Base-by-base conservation (phyloP, 2,113 vertebrate genomes). In the Pterophyllum scalare region DNA sequence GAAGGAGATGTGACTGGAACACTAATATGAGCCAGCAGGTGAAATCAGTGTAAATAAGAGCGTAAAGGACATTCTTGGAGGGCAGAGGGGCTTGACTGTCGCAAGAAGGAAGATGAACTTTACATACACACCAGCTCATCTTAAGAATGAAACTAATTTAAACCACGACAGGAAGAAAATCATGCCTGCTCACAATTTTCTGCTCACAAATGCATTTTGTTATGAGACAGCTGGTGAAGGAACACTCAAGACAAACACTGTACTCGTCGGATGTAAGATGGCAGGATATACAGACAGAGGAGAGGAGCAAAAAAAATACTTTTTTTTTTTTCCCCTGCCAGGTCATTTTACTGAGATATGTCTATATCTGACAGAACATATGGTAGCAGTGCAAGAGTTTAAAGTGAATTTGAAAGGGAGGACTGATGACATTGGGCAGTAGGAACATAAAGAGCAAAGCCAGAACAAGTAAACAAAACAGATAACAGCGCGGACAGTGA, bases 1-100 rank as follows among this genome's bases (percentile, higher is more conserved):
- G 22, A 43, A 61, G 92, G 75, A 91, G 83, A 94, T 88, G 92
- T 94, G 94, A 87, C 40, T 81, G 67, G 91, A 93, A 94, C 77
- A 87, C 86, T 92, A 95, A 96, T 94, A 76, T 15, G 24, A 91
- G 80, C 43, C 43, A 65, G 40, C 65, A 82, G 79, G 82, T 80
- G 65, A 89, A 90, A 80, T 87, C 81, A 80, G 83, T 79, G 84
- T 76, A 88, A 93, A 92, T 81, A 89, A 83, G 64, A 58, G 75
- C 79, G 54, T 93, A 93, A 94, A 94, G 88, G 91, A 90, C 90
- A 90, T 58, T 61, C 59, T 85, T 83, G 20, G 70, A 87, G 81
- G 84, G 22, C 82, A 78, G 61, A 57, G 65, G 75, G 79, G 80
- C 74, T 80, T 84, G 31, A 46, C 26, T 7, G 3, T 58, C 13